Conservation (phyloP, 1,140 invertebrate genomes). For the Oedothorax gibbosus region DNA sequence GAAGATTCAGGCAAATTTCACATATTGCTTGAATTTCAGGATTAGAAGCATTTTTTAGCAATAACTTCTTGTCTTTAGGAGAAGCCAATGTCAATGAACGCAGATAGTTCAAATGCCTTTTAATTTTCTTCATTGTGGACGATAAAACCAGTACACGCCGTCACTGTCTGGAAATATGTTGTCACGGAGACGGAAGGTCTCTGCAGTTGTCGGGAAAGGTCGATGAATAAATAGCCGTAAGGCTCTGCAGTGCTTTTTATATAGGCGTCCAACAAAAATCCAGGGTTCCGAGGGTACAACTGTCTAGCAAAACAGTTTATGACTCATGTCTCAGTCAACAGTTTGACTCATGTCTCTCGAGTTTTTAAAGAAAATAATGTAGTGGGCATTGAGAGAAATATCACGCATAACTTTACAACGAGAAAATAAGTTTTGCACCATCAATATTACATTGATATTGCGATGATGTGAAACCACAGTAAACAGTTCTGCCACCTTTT, state of each 20-base stretch:
- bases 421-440: constrained; percentile 33
- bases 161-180: constrained; percentile 15
- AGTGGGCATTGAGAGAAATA: constrained; percentile 39
- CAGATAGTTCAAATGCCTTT: constrained; percentile 9
- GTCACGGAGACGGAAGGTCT: neutral
- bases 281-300: neutral
- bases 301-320: constrained; percentile 30
- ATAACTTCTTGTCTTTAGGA: too few relatives aligned
- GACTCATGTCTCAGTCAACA: too few relatives aligned
- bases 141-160: constrained; percentile 8
- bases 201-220: neutral
- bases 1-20: too few relatives aligned
- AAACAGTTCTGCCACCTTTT: constrained; percentile 32
- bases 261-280: constrained; percentile 7
- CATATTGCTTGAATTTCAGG: too few relatives aligned
- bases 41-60: too few relatives aligned
- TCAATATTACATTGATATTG: constrained; percentile 28
- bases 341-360: neutral
- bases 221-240: constrained; percentile 6
- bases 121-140: constrained; percentile 10
- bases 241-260: neutral
- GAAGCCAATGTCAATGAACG: too few relatives aligned
- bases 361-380: constrained; percentile 46
- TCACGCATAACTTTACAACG: constrained; percentile 23
- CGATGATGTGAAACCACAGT: constrained; percentile 24